Percentiles rank a stretch among this genome's conserved stretches.
Conservation (phyloP, 2,113 vertebrate genomes). For the Progne subis region DNA sequence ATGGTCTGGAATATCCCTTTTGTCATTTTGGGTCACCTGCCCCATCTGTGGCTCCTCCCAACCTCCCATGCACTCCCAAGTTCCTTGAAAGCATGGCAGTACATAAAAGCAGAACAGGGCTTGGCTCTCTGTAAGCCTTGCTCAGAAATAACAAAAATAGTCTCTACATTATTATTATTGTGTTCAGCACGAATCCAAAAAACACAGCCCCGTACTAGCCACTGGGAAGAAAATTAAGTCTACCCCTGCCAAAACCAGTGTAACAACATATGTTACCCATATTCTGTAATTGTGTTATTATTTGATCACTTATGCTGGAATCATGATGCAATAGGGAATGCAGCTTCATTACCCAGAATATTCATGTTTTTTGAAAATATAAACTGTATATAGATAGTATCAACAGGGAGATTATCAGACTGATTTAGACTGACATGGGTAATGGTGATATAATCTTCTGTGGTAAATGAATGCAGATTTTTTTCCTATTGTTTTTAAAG, state of each 20-base stretch:
- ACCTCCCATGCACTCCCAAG: rapidly evolving
- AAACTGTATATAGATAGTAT: not conserved
- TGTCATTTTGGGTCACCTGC: not conserved
- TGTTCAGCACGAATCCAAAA: not conserved
- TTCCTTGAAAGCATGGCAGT: not conserved
- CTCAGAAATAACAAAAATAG: not conserved
- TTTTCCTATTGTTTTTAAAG: not conserved
- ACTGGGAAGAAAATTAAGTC: not conserved
- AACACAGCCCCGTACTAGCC: not conserved
- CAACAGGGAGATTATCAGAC: not conserved
- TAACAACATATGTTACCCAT: not conserved
- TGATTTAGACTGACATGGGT: not conserved
- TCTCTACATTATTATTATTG: not conserved
- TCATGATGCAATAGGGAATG: not conserved
- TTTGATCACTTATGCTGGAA: not conserved
- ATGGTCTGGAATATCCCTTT: not conserved
- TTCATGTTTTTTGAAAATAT: not conserved
- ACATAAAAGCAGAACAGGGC: not conserved
- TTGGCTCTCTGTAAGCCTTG: not conserved
- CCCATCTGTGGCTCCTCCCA: not conserved
- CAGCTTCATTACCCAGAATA: not conserved
- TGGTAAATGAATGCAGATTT: not conserved
- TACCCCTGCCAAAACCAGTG: not conserved
- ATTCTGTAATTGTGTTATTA: not conserved
- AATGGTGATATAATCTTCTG: not conserved